Base-by-base conservation (phyloP, 2,888 invertebrate genomes). In the Argyresthia goedartella region DNA sequence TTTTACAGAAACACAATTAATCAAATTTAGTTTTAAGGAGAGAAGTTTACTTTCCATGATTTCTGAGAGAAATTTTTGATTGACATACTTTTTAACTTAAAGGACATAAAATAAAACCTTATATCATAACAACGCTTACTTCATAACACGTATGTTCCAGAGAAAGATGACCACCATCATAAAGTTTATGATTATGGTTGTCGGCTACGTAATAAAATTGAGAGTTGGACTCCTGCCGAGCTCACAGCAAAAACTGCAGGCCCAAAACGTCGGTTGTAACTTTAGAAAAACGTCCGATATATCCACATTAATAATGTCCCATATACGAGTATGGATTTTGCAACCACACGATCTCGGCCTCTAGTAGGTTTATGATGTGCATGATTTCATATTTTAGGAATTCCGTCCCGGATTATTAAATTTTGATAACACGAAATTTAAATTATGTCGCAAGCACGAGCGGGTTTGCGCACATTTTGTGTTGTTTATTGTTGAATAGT, bases 401-500 rank as follows among this genome's bases (percentile, higher is more conserved):
- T 47, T 15, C 15, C 42, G 46, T 16, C 44, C 39, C 48, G 15
- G 54, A 53, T 54, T 52, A 53, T 52, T 54, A 48, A 52, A 58
- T 52, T 60, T 60, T 62, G 64, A 63, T 66, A 63, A 65, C 55
- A 61, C 55, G 52, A 64, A 59, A 61, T 61, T 60, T 59, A 66
- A 69, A 73, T 68, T 62, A 69, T 69, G 68, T 69, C 67, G 70
- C 67, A 68, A 75, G 68, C 63, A 15, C 48, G 48, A 15, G 14
- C 48, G 36, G 35, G 43, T 36, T 8, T 44, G 44, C 34, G 49
- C 64, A 67, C 69, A 74, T 76, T 80, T 73, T 65, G 25, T 25
- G 74, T 80, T 74, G 81, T 82, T 78, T 82, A 80, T 79, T 78
- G 84, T 84, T 80, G 77, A 75, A 76, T 75, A 81, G 77, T 84